Percentiles rank a stretch among this genome's conserved stretches.
Conservation (phyloP, 2,113 vertebrate species). For the Phrynocephalus versicolor region DNA sequence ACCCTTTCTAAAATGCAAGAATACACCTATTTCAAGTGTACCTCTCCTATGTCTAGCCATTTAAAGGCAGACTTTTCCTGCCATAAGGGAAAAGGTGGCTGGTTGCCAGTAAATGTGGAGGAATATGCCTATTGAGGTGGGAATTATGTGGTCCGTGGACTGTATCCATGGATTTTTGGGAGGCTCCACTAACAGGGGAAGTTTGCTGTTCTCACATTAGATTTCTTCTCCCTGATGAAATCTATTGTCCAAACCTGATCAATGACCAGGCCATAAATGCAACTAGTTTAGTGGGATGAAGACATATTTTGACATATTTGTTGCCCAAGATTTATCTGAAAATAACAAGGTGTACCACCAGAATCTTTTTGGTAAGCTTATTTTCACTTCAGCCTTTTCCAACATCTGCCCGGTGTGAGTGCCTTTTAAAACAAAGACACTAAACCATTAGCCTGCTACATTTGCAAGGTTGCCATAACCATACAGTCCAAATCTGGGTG, state of each 20-base stretch:
- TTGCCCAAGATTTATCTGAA: not conserved
- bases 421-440: not conserved
- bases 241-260: too few species aligned
- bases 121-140: too few species aligned
- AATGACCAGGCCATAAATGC: not conserved
- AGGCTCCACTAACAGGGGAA: too few species aligned
- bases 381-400: not conserved
- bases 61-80: not conserved
- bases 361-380: not conserved
- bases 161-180: too few species aligned
- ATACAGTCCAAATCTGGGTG: not conserved
- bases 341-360: not conserved
- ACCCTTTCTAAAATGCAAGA: not conserved
- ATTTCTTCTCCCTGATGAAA: too few species aligned
- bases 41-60: not conserved
- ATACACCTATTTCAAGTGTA: too few species aligned
- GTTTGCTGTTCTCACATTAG: too few species aligned
- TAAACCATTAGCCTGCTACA: not conserved
- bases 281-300: not conserved
- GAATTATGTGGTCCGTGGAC: too few species aligned
- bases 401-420: too few species aligned
- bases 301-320: not conserved
- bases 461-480: not conserved
- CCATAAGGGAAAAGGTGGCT: too few species aligned
- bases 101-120: too few species aligned